phyloP scores from a whole-genome alignment of 2,888 invertebrate species.

The Megaustenia siamemsis region DNA sequence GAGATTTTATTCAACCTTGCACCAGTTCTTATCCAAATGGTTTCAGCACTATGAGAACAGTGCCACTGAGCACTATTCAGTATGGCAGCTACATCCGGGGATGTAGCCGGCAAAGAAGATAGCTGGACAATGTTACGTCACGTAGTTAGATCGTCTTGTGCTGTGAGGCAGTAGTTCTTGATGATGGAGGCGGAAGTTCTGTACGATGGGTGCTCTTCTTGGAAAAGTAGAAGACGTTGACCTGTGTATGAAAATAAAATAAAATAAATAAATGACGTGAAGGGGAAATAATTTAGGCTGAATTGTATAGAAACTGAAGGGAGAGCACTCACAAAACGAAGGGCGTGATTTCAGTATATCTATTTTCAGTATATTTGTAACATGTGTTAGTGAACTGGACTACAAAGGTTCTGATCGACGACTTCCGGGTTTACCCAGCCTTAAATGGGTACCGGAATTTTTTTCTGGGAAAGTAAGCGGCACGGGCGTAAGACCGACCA shows the following conservation, averaged over 20 bases:
- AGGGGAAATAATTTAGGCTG: neutral
- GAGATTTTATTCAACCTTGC: neutral
- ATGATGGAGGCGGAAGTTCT: neutral
- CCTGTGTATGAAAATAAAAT: neutral
- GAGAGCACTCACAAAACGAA: no score
- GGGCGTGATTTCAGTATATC: no score
- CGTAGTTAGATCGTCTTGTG: neutral
- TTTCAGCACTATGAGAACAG: neutral
- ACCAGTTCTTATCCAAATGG: neutral
- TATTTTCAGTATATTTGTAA: no score
- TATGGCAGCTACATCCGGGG: neutral
- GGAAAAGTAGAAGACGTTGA: neutral
- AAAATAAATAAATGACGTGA: no score
- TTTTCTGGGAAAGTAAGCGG: no score
- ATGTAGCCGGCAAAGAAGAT: neutral
- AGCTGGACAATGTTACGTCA: neutral
- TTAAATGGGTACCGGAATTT: no score
- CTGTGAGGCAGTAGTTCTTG: neutral
- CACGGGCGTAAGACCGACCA: no score
- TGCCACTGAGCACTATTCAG: neutral
- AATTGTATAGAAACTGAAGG: neutral
- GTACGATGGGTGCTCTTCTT: neutral
- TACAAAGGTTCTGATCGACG: no score
- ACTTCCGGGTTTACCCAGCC: no score
- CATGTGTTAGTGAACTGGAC: no score